Conservation (phyloP, 2,113 vertebrate species). For the Cryptoleucopteryx plumbea region DNA sequence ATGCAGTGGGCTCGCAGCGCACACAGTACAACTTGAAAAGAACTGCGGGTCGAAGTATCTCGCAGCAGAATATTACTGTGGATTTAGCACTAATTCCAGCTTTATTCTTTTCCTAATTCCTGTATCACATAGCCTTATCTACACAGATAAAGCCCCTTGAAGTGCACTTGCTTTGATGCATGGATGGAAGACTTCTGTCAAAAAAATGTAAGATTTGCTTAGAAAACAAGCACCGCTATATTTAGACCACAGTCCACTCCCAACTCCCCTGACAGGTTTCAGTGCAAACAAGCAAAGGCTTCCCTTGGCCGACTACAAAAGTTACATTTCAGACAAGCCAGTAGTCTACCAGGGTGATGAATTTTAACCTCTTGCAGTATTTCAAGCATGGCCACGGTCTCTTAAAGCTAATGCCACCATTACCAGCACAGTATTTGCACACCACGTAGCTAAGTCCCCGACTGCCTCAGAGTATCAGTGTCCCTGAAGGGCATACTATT, state of each 20-base stretch:
- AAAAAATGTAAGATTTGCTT: conserved; percentile 34
- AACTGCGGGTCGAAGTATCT: conserved; percentile 24
- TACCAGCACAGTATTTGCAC: not conserved
- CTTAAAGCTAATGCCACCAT: not conserved
- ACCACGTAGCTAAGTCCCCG: not conserved
- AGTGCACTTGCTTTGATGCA: conserved; percentile 44
- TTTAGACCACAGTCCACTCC: conserved; percentile 28
- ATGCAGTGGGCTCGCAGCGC: not conserved
- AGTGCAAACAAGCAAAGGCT: conserved; percentile 14
- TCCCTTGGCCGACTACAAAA: not conserved
- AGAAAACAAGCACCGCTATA: conserved; percentile 24
- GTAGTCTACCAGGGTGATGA: not conserved
- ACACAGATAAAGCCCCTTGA: conserved; percentile 45
- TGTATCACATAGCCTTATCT: conserved; percentile 59
- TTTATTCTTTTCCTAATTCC: conserved; percentile 63
- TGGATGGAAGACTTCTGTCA: conserved; percentile 13
- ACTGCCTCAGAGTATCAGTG: not conserved
- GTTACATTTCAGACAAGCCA: not conserved
- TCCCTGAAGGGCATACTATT: conserved; percentile 16
- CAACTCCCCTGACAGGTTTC: conserved; percentile 7
- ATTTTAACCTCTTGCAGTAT: not conserved
- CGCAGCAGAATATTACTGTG: conserved; percentile 65
- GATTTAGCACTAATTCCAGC: conserved; percentile 67
- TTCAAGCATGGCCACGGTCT: not conserved
- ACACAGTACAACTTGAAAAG: conserved; percentile 34